These are phyloP conservation scores for Antennarius maculatus DNA, from an alignment of 2,797 vertebrate genomes.

Conservation along the genomic window DNA sequence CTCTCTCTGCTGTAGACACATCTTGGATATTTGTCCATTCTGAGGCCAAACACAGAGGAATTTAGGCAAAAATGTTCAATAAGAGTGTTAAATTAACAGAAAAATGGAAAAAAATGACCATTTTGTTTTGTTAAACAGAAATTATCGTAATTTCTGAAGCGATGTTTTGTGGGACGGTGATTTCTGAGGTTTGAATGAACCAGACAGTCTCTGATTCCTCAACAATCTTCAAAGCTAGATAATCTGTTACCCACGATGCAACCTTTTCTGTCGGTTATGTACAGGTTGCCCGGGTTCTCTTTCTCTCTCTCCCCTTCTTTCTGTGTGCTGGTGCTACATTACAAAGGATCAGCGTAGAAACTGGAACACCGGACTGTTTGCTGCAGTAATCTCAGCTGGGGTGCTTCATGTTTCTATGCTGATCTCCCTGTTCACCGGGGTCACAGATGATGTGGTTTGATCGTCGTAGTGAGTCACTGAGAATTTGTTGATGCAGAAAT, in stretches of 20 bases:
- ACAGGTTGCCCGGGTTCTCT: conserved; percentile 75
- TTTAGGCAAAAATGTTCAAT: conserved; percentile 9
- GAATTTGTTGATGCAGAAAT: not conserved
- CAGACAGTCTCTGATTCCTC: conserved; percentile 59
- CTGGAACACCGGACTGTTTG: conserved; percentile 22
- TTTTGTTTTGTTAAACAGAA: conserved; percentile 53
- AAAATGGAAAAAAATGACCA: not conserved
- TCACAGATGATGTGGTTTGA: conserved; percentile 47
- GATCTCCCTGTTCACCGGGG: conserved; percentile 46
- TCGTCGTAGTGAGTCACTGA: conserved; percentile 25
- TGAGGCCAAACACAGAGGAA: conserved; percentile 31
- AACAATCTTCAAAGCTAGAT: conserved; percentile 86
- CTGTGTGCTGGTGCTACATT: conserved; percentile 82
- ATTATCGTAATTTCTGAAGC: conserved; percentile 50
- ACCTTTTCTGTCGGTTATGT: conserved; percentile 76
- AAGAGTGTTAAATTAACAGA: not conserved
- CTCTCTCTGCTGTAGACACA: conserved; percentile 29
- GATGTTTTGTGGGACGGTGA: conserved; percentile 39
- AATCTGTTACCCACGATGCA: conserved; percentile 81
- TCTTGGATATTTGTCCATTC: conserved; percentile 22
- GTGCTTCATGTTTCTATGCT: conserved; percentile 33
- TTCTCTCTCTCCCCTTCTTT: conserved; percentile 39
- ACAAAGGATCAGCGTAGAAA: conserved; percentile 48
- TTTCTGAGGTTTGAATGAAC: conserved; percentile 36
- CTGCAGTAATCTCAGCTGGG: conserved; percentile 35